Evolutionary conservation across 2,888 invertebrate species (phyloP), one percentile per base, ranked within the genome.

Genomic region (Trissolcus brochymenae): DNA sequence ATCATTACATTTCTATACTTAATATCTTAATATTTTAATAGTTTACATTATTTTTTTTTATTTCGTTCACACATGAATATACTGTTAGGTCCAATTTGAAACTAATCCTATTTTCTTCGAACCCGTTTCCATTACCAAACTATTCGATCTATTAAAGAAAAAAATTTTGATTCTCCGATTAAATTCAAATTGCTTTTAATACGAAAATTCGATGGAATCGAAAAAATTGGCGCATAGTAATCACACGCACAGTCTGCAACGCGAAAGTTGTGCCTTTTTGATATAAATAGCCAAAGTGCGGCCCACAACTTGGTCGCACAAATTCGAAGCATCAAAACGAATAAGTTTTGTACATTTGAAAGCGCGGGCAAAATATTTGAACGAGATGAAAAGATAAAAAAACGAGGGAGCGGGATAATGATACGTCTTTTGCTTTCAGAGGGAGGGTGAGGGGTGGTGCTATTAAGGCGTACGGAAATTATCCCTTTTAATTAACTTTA

Each of bases 401-500:
- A 65, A 54, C 65, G 51, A 66, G n/a, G 40, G 35, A 35, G 35
- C 51, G 51, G 17, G 64, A 75, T 75, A 75, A 68, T 68, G 54
- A 75, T 64, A 75, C 75, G 67, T 61, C 65, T 41, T 35, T 21
- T 40, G 9, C n/a, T 61, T 59, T 29, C 11, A 13, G 9, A 6
- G 7, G 7, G 9, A 11, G 9, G 7, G 7, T 1, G 1, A 11
- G 35, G 67, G 53, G 61, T 76, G 53, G 57, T 57, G 62, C 67
- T 40, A 67, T 57, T 57, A 60, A 67, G 72, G 71, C 72, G 65
- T 77, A 74, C 50, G 70, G 57, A 73, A 78, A 78, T 64, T 78
- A 65, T 70, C 57, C 70, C 78, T 78, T 78, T 78, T 74, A 78
- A 78, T 78, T 78, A 78, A 78, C 61, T 73, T 66, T 65, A 70